Base-by-base conservation (phyloP, 2,888 invertebrate species). In the Cylindroiulus punctatus region DNA sequence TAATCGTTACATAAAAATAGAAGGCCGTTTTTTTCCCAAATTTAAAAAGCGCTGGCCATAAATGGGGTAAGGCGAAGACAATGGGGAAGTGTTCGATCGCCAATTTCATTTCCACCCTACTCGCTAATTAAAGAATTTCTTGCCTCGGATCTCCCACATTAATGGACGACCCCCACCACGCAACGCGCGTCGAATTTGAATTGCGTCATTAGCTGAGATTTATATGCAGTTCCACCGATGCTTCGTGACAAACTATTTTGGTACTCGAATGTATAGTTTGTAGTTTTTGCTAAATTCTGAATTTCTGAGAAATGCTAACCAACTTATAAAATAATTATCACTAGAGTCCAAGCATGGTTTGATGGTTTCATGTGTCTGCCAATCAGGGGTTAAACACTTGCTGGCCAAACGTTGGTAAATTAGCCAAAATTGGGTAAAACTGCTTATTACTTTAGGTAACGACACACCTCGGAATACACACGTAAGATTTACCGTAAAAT, bases 1-100 rank as follows among this genome's bases (percentile, higher is more conserved):
- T 65, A 65, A 65, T 65, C 26, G 65, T 65, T 65, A 65, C 22
- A 26, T 22, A 57, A 65, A 65, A 65, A 65, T 65, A 65, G 65
- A 65, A 65, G 65, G 65, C 26, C 65, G 26, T 26, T 65, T 65
- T 65, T 65, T 36, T 47, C 14, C 47, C 47, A 47, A 47, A 47
- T 47, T 14, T 36, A 14, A 17, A 44, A 12, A 14, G 47, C 47
- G 22, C 26, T 65, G 65, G 12, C 22, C 26, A 65, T 10, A 65
- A 26, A 26, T 65, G 10, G 65, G 65, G 65, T 1, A 14, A 26
- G 65, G 26, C 12, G 65, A 26, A 65, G 65, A 26, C 65, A 65
- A 65, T 65, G 8, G 65, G 65, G 65, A 65, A 65, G 65, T 65
- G 65, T 65, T 65, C 65, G 1, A 65, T 65, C 26, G 26, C 19